A percentile compares a stretch with the other conserved stretches of the same genome.
Conservation (phyloP, 2,888 invertebrate species). For the Noctuana brunneofusca region DNA sequence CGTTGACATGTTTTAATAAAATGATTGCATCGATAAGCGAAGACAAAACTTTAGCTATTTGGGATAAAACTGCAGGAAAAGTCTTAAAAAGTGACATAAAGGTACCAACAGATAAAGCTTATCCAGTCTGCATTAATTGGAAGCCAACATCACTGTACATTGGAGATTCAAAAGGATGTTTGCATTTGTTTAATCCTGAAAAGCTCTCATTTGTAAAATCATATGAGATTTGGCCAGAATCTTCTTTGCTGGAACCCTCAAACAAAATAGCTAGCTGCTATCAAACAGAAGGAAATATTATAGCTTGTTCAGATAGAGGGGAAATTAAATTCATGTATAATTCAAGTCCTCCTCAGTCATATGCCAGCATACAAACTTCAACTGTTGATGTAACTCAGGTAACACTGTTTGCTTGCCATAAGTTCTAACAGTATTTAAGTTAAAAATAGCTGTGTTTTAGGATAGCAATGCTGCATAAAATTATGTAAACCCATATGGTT, state of each 20-base stretch:
- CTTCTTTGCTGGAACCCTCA: conserved; percentile 58
- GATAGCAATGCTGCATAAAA: no score
- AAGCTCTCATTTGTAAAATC: conserved; percentile 55
- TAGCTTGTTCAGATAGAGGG: conserved; percentile 73
- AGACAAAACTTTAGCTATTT: conserved; percentile 81
- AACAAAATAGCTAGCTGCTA: conserved; percentile 71
- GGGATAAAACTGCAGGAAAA: conserved; percentile 80
- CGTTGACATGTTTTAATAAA: conserved; percentile 61
- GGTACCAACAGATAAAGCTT: conserved; percentile 66
- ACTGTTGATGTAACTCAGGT: conserved; percentile 76
- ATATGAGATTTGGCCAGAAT: conserved; percentile 68
- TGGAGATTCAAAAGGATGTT: conserved; percentile 72
- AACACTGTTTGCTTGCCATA: no score
- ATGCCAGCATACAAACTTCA: conserved; percentile 58
- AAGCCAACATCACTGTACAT: conserved; percentile 66
- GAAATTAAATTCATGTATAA: conserved; percentile 76
- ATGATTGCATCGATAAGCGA: conserved; percentile 83
- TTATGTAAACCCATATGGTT: no score
- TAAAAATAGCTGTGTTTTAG: no score
- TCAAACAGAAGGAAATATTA: conserved; percentile 67
- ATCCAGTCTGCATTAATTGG: conserved; percentile 73
- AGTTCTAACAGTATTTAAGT: no score
- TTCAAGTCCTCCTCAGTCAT: conserved; percentile 68
- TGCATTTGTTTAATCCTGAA: conserved; percentile 71
- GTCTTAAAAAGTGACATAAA: conserved; percentile 63